Evolutionary conservation across 2,888 invertebrate species (phyloP), one percentile per base, ranked within the genome.

Genomic region (Neoitamus cyanurus): DNA sequence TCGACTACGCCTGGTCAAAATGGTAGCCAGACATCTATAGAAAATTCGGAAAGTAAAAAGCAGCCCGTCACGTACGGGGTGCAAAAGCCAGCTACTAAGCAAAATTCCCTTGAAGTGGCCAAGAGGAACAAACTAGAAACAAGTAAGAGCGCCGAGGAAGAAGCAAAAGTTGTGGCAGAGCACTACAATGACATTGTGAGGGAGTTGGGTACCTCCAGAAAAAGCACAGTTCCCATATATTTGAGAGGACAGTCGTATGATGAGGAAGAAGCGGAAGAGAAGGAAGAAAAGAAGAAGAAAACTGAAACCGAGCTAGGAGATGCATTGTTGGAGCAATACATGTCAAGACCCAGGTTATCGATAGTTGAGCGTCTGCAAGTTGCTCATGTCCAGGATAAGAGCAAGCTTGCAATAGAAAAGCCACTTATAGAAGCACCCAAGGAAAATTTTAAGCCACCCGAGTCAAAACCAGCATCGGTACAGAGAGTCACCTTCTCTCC

Each of bases 171-270:
- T 0, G 94, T 95, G 0, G 95, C 95, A 15, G 95, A 96, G 91
- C 95, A 96, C 89, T 97, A 97, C 88, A 95, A 95, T 20, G 96
- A 95, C 89, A 94, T 97, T 86, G 95, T 97, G 1, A 94, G 93
- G 88, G 95, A 94, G 89, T 94, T 94, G 88, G 94, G 95, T 13
- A 91, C 91, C 84, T 92, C 91, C 15, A 89, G 92, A 6, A 89
- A 91, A 73, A 89, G 89, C 82, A 90, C 89, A 58, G 91, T 93
- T 11, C 93, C 93, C 0, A 89, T 94, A 58, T 94, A 94, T 87
- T 91, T 94, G 28, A 93, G 93, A 87, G 93, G 93, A 5, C 94
- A 94, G 84, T 94, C 94, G 84, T 89, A 94, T 78, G 94, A 93
- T 88, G 92, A 92, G 85, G 93, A 93, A 0, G 94, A 93, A 3